Evolutionary conservation across 2,113 vertebrate genomes (phyloP).

Genomic region (Brachyhypopomus gauderio): DNA sequence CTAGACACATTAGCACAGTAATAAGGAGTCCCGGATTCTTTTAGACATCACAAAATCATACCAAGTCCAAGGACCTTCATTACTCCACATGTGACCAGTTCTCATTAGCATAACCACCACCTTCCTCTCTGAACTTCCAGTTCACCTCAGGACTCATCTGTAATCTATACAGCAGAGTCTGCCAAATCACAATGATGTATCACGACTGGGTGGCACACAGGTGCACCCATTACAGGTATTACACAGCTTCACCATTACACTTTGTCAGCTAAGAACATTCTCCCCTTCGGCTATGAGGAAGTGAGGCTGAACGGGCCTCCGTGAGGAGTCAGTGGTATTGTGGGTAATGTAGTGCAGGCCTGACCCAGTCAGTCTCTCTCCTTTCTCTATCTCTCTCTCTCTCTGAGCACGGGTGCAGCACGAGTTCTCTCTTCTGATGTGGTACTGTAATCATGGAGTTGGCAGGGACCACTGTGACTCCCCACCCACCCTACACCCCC

Average conservation of each 20-base stretch:
- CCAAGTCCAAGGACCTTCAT: conserved; percentile 12
- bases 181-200: neutral
- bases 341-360: conserved; percentile 36
- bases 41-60: neutral
- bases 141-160: conserved; percentile 22
- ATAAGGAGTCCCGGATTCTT: conserved; percentile 22
- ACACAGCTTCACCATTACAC: too few species aligned
- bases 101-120: conserved; percentile 29
- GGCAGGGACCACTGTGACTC: conserved; percentile 48
- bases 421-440: conserved; percentile 39
- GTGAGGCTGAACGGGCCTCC: conserved; percentile 15
- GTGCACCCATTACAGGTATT: neutral
- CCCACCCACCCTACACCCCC: conserved; percentile 28
- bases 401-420: conserved; percentile 30
- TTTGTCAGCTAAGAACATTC: conserved; percentile 14
- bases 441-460: conserved; percentile 45
- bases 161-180: conserved; percentile 21
- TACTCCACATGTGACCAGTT: conserved; percentile 20
- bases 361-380: neutral
- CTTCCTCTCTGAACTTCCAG: conserved; percentile 15
- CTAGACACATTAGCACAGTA: conserved; percentile 29
- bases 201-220: neutral
- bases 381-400: conserved; percentile 23
- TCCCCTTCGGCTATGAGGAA: conserved; percentile 19
- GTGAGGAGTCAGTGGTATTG: conserved; percentile 28